A percentile compares a stretch with the other conserved stretches of the same genome.
Conservation (phyloP, 2,113 vertebrate species). For the Oryzias celebensis region DNA sequence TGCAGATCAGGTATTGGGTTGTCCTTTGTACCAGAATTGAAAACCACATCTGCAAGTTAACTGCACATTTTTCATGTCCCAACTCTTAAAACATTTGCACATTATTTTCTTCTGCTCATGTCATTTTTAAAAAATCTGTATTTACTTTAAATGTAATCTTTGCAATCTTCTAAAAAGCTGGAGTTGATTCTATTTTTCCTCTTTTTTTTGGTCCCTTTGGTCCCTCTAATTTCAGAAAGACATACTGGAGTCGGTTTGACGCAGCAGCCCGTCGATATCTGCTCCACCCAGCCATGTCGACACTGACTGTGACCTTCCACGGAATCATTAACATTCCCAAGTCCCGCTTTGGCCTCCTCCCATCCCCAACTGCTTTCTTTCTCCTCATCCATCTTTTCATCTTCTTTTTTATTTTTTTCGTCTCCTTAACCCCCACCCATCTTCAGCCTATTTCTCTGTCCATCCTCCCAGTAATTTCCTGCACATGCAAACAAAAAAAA, state of each 20-base stretch:
- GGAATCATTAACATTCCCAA: constrained; percentile 62
- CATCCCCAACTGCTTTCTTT: constrained; percentile 23
- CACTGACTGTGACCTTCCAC: constrained; percentile 64
- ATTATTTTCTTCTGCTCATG: too few relatives aligned
- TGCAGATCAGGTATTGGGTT: constrained; percentile 7
- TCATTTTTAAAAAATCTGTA: too few relatives aligned
- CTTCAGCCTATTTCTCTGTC: background rate
- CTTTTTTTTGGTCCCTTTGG: constrained; percentile 30
- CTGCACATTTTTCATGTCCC: background rate
- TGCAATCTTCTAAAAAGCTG: constrained; percentile 25
- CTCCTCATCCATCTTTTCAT: constrained; percentile 19
- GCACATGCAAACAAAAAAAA: constrained; percentile 2
- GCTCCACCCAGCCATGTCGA: constrained; percentile 50
- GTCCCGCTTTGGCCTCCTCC: constrained; percentile 29
- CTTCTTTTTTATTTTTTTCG: constrained; percentile 13
- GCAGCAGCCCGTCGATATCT: constrained; percentile 48
- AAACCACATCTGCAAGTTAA: too few relatives aligned
- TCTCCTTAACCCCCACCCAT: background rate
- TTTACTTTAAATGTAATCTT: background rate
- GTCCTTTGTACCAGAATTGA: background rate
- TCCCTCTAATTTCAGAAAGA: constrained; percentile 26
- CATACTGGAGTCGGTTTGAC: constrained; percentile 50
- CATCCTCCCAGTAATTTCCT: background rate
- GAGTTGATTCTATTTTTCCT: constrained; percentile 46
- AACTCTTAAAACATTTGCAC: background rate